Base-by-base conservation (phyloP, 2,797 vertebrate species). In the Glyptemys insculpta region DNA sequence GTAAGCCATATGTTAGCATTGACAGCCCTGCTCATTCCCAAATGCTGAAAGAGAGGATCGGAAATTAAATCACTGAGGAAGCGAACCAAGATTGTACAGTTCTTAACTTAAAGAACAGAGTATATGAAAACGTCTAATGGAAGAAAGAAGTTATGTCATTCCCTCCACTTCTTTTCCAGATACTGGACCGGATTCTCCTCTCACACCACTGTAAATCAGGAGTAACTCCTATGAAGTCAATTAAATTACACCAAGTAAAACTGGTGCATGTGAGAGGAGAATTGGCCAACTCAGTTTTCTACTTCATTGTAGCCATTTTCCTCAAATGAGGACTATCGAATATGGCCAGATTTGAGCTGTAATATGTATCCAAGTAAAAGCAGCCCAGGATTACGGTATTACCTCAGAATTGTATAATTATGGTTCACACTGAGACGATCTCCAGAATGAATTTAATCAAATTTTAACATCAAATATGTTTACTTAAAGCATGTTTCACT, bases 321-420 rank as follows among this genome's bases (percentile, higher is more conserved):
- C 62, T 80, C 88, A 92, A 95, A 41, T 49, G 89, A 94, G n/a
- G 85, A 92, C 41, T 89, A 89, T 88, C 84, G 91, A 93, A 92
- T 68, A 91, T 0, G 1, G 86, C 86, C 83, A 89, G 89, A 68
- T 86, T 12, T 0, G 1, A 94, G 86, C n/a, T 86, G 41, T 94
- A 94, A 95, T 80, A 95, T 5, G 89, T 88, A 95, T 90, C 88
- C 83, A 88, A 95, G 86, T 96, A 92, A 92, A 95, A 91, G 76
- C 56, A 90, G 94, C 44, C 78, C 90, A 94, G 88, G 95, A 95
- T 97, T 96, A 96, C 83, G 83, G 25, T 95, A 95, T 97, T 97
- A 96, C 93, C 94, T 96, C 96, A 97, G 92, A 96, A 96, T 96
- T 96, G 96, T 93, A 94, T 94, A 97, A 97, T 97, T 97, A 97